Evolutionary conservation across 2,113 vertebrate species (phyloP), one percentile per base, ranked within the genome.

Genomic region (Petrocephalus zakoni): DNA sequence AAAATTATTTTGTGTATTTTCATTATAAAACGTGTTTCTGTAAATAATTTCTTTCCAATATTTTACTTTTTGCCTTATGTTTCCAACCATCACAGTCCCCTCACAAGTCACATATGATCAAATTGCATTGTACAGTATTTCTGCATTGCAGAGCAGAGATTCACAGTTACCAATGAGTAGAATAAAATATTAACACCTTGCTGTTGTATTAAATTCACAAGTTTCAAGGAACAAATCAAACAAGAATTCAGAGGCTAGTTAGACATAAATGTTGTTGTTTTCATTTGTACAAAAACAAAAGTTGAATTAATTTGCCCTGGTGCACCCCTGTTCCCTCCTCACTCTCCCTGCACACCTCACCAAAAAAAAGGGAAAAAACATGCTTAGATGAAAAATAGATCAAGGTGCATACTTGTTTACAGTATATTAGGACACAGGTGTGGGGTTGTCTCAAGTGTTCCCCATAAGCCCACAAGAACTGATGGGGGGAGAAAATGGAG

Each of bases 351-450:
- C 17, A 81, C 53, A 58, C 88, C 78, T 56, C 88, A 88, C 75
- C 75, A 84, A 42, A 87, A 87, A 86, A 87, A 88, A 49, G 34
- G 7, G 47, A 87, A 64, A 88, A 88, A 83, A 84, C 88, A 88
- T 83, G 88, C 75, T 84, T 82, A 88, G 88, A 88, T 88, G 88
- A 88, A 88, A 88, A 88, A 88, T 88, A 88, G 75, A 88, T 88
- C 88, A 88, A 88, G 88, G 88, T 88, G 88, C 75, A 81, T 56
- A 56, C 75, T 88, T 88, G 88, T 88, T 88, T 88, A 88, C 88
- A 88, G 88, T 88, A 84, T 82, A 83, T 88, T 84, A 88, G 88
- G 88, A 88, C 88, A 88, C 88, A 88, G 88, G 88, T 88, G 88
- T 88, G 88, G 78, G 53, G 75, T 53, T 88, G 75, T 88, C 81